These are phyloP conservation scores for Epinotia nisella DNA, from an alignment of 2,888 invertebrate genomes.

Conservation along the genomic window DNA sequence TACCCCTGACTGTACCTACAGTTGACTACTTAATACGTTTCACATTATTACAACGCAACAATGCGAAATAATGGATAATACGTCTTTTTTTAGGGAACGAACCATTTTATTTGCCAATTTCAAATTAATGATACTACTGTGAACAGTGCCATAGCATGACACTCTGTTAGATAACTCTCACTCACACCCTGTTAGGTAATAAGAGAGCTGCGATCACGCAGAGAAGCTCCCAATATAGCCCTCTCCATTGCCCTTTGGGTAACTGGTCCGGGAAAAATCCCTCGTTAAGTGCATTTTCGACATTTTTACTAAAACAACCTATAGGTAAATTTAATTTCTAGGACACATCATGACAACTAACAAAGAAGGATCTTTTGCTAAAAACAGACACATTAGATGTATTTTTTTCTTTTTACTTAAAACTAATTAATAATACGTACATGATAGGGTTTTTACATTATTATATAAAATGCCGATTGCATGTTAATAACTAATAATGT, in stretches of 20 bases:
- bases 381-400: neutral
- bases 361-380: neutral
- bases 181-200: no score
- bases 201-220: no score
- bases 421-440: neutral
- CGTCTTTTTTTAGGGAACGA: neutral
- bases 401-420: neutral
- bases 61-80: no score
- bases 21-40: no score
- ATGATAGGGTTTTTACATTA: neutral
- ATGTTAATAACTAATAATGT: constrained; percentile 5
- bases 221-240: no score
- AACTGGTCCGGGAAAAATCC: no score
- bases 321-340: no score
- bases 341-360: neutral
- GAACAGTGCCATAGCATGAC: neutral
- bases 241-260: no score
- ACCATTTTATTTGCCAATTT: neutral
- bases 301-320: no score
- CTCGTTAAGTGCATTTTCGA: no score
- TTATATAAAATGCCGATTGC: neutral
- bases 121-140: neutral
- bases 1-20: no score
- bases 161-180: neutral
- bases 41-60: no score